Evolutionary conservation across 2,797 vertebrate species (phyloP).

Genomic region (Erpetoichthys calabaricus): DNA sequence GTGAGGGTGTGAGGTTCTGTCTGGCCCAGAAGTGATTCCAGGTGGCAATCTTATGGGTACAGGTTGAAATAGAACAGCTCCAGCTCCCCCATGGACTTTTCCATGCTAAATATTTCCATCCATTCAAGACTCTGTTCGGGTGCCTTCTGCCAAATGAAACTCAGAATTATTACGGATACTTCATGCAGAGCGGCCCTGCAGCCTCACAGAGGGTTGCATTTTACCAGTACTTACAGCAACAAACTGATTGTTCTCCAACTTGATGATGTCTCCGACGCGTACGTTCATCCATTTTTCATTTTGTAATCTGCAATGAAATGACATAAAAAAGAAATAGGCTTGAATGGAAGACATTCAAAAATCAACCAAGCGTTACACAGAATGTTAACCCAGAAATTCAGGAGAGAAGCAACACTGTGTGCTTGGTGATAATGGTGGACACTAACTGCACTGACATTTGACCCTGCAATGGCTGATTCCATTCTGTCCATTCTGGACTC

Average conservation of each 20-base stretch:
- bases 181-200: too few relatives aligned
- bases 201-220: conserved; percentile 2
- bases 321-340: conserved; percentile 10
- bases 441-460: too few relatives aligned
- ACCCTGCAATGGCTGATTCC: too few relatives aligned
- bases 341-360: not conserved
- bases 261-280: conserved; percentile 59
- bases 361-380: not conserved
- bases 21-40: too few relatives aligned
- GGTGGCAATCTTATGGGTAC: too few relatives aligned
- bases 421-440: too few relatives aligned
- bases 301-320: conserved; percentile 39
- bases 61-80: too few relatives aligned
- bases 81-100: too few relatives aligned
- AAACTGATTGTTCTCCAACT: conserved; percentile 70
- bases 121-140: conserved; percentile 5
- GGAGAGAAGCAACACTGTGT: too few relatives aligned
- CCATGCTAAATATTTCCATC: not conserved
- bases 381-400: too few relatives aligned
- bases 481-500: too few relatives aligned
- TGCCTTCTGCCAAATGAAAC: conserved; percentile 3
- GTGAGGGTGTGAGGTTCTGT: too few relatives aligned
- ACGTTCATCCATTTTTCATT: conserved; percentile 69
- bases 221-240: conserved; percentile 59
- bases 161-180: not conserved